Conservation (phyloP, 1,140 invertebrate genomes). For the Drosophila orena region DNA sequence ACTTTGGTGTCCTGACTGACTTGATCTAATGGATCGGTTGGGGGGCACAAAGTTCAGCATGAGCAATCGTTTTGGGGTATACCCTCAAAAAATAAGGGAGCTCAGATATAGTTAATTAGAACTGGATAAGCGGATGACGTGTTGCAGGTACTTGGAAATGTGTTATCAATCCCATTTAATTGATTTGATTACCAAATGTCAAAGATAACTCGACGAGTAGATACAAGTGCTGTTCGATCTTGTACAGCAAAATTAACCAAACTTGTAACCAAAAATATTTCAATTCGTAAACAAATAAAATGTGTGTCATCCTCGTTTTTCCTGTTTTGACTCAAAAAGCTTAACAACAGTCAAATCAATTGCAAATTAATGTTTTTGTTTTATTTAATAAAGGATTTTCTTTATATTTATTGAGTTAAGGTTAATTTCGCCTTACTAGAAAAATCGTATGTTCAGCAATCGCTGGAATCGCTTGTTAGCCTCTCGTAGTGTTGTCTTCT, state of each 20-base stretch:
- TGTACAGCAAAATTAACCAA: too few species aligned
- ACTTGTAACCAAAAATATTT: too few species aligned
- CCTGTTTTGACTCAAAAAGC: not conserved
- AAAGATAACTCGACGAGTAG: not conserved
- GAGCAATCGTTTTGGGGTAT: conserved; percentile 24
- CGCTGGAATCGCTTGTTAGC: conserved; percentile 46
- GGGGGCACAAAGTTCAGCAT: conserved; percentile 29
- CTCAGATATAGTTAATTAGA: not conserved
- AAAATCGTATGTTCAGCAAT: conserved; percentile 28
- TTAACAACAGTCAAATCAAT: not conserved
- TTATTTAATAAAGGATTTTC: too few species aligned
- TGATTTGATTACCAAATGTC: conserved; percentile 36
- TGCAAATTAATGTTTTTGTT: too few species aligned
- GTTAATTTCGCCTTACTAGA: conserved; percentile 5
- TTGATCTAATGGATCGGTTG: conserved; percentile 17
- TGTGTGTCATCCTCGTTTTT: not conserved
- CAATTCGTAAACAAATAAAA: too few species aligned
- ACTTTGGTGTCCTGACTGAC: conserved; percentile 8
- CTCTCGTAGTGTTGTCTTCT: conserved; percentile 46
- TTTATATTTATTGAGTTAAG: not conserved
- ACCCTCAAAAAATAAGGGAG: conserved; percentile 20
- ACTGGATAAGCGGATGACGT: conserved; percentile 6
- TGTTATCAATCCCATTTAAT: conserved; percentile 20
- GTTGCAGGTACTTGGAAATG: conserved; percentile 1
- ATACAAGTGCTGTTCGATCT: not conserved